phyloP scores from a whole-genome alignment of 2,888 invertebrate genomes.

The Machimus rusticus region DNA sequence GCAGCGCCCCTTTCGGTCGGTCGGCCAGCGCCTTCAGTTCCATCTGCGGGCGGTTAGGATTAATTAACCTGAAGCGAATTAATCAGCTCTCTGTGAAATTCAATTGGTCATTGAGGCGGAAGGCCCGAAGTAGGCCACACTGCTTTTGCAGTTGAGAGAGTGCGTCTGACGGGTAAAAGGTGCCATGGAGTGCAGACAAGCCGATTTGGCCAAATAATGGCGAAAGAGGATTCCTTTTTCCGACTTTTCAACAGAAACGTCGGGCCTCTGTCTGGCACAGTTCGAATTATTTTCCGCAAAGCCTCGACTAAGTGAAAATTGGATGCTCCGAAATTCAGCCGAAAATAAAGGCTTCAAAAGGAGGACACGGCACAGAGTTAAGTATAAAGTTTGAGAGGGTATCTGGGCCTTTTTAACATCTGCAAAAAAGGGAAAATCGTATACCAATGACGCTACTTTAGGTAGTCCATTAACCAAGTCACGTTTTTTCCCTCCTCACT shows the following conservation, averaged over 20 bases:
- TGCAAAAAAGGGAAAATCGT: neutral
- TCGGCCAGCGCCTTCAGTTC: neutral
- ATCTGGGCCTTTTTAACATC: neutral
- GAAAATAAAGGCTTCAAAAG: neutral
- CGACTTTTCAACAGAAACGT: neutral
- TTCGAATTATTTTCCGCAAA: neutral
- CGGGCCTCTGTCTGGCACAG: neutral
- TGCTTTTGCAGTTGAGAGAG: neutral
- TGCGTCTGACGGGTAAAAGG: neutral
- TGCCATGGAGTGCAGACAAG: neutral
- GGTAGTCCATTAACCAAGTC: neutral
- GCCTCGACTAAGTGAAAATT: neutral
- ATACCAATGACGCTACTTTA: neutral
- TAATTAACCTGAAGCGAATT: neutral
- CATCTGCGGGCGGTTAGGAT: neutral
- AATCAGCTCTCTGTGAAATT: conserved; percentile 5
- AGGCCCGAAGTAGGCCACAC: neutral
- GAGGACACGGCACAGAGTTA: neutral
- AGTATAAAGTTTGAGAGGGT: neutral
- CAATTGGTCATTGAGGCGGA: neutral
- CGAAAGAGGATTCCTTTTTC: neutral
- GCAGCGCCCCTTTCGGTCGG: neutral
- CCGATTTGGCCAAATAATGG: neutral
- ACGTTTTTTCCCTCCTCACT: neutral
- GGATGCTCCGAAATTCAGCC: neutral